phyloP scores from a whole-genome alignment of 2,113 vertebrate species.

The Gasterosteus aculeatus region DNA sequence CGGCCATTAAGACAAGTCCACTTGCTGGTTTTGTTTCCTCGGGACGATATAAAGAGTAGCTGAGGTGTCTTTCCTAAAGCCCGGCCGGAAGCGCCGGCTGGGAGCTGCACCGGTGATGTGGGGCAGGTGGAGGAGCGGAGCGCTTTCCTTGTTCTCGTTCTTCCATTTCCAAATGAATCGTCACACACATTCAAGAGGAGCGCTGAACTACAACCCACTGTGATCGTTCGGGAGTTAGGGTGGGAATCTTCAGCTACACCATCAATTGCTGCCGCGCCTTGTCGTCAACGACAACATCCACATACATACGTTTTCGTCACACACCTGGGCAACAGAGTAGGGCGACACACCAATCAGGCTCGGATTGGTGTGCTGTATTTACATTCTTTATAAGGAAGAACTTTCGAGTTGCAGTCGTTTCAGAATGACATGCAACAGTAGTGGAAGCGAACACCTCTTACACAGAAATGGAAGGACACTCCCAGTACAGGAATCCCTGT shows the following conservation, averaged over 20 bases:
- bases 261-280: conserved; percentile 14
- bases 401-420: background rate
- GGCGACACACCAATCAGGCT: background rate
- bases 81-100: conserved; percentile 37
- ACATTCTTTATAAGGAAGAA: background rate
- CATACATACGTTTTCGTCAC: background rate
- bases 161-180: conserved; percentile 36
- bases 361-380: background rate
- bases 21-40: conserved; percentile 31
- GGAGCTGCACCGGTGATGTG: conserved; percentile 12
- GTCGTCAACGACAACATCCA: conserved; percentile 21
- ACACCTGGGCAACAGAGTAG: background rate
- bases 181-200: conserved; percentile 24
- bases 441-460: conserved; percentile 3
- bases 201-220: conserved; percentile 9
- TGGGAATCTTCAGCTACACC: conserved; percentile 17
- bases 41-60: conserved; percentile 53
- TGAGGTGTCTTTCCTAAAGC: conserved; percentile 38
- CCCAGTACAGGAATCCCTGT: background rate
- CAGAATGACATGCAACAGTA: background rate
- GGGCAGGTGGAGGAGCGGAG: conserved; percentile 32
- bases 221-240: background rate
- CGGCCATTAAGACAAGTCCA: conserved; percentile 58
- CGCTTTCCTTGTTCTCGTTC: conserved; percentile 39
- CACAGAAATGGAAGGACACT: conserved; percentile 8